phyloP scores from a whole-genome alignment of 1,140 invertebrate genomes.

The Drosophila ficusphila region DNA sequence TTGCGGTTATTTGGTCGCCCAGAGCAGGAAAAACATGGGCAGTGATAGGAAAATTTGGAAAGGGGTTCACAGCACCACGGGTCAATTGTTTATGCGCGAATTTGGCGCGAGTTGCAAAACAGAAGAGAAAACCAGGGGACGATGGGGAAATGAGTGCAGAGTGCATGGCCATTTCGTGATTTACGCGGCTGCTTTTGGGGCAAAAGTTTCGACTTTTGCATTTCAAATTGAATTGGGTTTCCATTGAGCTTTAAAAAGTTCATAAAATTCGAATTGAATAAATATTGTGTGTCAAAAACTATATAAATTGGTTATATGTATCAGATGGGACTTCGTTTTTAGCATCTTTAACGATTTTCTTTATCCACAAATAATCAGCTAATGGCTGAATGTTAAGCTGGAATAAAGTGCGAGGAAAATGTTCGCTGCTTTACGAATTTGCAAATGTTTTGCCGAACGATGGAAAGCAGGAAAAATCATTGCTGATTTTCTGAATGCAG shows the following conservation, averaged over 20 bases:
- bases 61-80: slow-evolving; percentile 2
- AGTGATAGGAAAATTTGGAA: neutral
- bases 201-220: slow-evolving; percentile 4
- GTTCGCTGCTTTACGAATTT: slow-evolving; percentile 13
- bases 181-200: slow-evolving; percentile 9
- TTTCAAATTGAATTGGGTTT: slow-evolving; percentile 12
- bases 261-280: too few relatives aligned
- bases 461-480: slow-evolving; percentile 23
- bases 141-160: neutral
- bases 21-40: neutral
- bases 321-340: too few relatives aligned
- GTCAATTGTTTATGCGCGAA: slow-evolving; percentile 61
- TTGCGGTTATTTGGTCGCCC: slow-evolving; percentile 43
- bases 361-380: neutral
- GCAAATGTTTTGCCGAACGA: slow-evolving; percentile 11
- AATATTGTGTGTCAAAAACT: too few relatives aligned
- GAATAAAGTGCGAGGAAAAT: slow-evolving; percentile 1
- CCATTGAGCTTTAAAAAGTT: neutral
- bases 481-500: slow-evolving; percentile 24
- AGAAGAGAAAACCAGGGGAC: neutral
- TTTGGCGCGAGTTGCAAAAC: slow-evolving; percentile 5
- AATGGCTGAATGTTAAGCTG: slow-evolving; percentile 7
- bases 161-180: slow-evolving; percentile 28
- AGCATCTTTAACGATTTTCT: neutral
- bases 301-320: too few relatives aligned